A percentile compares a stretch with the other conserved stretches of the same genome.
These are phyloP conservation scores for Acanthurus tractus DNA, from an alignment of 2,797 vertebrate species.

Conservation along the genomic window DNA sequence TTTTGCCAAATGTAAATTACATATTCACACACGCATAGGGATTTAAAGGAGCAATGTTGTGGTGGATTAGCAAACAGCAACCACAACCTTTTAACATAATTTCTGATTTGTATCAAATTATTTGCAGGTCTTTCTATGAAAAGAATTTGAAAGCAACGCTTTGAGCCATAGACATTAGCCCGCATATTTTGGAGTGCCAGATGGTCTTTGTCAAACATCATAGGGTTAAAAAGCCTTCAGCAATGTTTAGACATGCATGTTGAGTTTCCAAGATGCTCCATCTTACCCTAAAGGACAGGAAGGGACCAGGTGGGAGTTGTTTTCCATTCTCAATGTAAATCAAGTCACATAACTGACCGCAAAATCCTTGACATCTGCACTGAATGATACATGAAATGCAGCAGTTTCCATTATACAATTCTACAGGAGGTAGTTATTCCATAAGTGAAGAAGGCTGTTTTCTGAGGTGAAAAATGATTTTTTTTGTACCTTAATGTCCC, in stretches of 20 bases:
- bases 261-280: constrained; percentile 37
- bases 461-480: too few species aligned
- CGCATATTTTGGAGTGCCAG: constrained; percentile 23
- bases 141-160: background rate
- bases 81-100: background rate
- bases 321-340: constrained; percentile 51
- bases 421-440: background rate
- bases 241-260: constrained; percentile 58
- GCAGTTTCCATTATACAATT: constrained; percentile 10
- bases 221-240: constrained; percentile 25
- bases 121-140: background rate
- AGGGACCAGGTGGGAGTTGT: constrained; percentile 49
- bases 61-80: too few species aligned
- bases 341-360: constrained; percentile 21
- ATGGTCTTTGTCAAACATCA: constrained; percentile 54
- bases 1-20: background rate
- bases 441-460: too few species aligned
- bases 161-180: background rate
- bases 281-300: constrained; percentile 16
- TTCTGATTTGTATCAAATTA: background rate
- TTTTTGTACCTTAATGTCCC: too few species aligned
- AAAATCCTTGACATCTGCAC: constrained; percentile 42
- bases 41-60: background rate
- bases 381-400: constrained; percentile 51
- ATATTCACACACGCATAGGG: background rate